A percentile compares a stretch with the other conserved stretches of the same genome.
phyloP scores from a whole-genome alignment of 1,140 invertebrate genomes.

The Drepana arcuata region DNA sequence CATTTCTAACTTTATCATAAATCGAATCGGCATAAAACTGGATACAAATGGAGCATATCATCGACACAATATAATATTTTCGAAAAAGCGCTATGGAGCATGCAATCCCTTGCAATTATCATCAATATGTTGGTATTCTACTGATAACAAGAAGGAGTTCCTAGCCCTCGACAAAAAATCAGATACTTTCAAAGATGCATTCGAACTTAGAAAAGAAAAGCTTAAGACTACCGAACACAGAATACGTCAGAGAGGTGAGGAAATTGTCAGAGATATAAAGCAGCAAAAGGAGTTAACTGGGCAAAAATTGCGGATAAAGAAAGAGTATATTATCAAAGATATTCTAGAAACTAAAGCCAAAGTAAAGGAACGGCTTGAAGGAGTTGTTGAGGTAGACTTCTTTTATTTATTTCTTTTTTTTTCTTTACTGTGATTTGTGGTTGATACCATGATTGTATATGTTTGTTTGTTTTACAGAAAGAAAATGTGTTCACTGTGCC shows the following conservation, averaged over 20 bases:
- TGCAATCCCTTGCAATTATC: too few species aligned
- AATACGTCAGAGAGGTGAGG: constrained; percentile 70
- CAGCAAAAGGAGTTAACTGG: constrained; percentile 64
- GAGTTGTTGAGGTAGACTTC: constrained; percentile 75
- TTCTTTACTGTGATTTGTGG: constrained; percentile 1
- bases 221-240: constrained; percentile 72
- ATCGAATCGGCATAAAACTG: too few species aligned
- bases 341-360: constrained; percentile 78
- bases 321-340: constrained; percentile 76
- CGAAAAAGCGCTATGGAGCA: too few species aligned
- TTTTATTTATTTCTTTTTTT: constrained; percentile 7
- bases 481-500: constrained; percentile 96
- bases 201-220: constrained; percentile 74
- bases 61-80: too few species aligned
- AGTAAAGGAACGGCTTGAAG: constrained; percentile 77
- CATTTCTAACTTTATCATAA: too few species aligned
- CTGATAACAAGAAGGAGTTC: constrained; percentile 57
- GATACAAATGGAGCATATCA: too few species aligned
- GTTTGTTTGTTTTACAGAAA: constrained; percentile 71
- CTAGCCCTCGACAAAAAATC: constrained; percentile 60
- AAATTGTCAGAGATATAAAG: constrained; percentile 74
- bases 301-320: constrained; percentile 73
- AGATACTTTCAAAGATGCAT: constrained; percentile 68
- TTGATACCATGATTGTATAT: constrained; percentile 3
- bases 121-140: constrained; percentile 40